phyloP scores from a whole-genome alignment of 2,113 vertebrate genomes.

The Seriola dumerili region DNA sequence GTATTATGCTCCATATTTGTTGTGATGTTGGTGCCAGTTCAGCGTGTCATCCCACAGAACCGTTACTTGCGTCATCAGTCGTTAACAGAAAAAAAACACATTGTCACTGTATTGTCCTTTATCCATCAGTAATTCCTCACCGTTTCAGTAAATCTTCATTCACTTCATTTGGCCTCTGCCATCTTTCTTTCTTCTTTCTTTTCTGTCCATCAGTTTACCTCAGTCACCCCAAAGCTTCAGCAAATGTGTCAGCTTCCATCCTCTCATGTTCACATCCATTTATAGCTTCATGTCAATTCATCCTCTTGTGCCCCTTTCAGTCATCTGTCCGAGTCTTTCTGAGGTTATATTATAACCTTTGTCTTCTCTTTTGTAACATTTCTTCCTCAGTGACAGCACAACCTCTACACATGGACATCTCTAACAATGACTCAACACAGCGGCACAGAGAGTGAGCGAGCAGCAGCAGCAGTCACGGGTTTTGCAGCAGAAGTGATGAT shows the following conservation, averaged over 20 bases:
- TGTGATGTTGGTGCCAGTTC: slow-evolving; percentile 39
- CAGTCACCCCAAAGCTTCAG: slow-evolving; percentile 46
- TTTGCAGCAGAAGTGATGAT: slow-evolving; percentile 80
- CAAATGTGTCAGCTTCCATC: slow-evolving; percentile 14
- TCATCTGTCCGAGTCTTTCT: slow-evolving; percentile 46
- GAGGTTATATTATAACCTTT: slow-evolving; percentile 76
- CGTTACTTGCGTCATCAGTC: slow-evolving; percentile 32
- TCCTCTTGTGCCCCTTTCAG: slow-evolving; percentile 19
- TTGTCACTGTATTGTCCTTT: slow-evolving; percentile 16
- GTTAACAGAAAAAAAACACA: slow-evolving; percentile 24
- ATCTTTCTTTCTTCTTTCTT: slow-evolving; percentile 17
- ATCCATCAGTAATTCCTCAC: neutral
- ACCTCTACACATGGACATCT: slow-evolving; percentile 62
- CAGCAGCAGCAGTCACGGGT: slow-evolving; percentile 80
- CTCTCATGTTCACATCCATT: slow-evolving; percentile 28
- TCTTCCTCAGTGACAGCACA: slow-evolving; percentile 22
- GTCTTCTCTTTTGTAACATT: slow-evolving; percentile 30
- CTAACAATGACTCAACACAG: slow-evolving; percentile 81
- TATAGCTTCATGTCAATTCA: slow-evolving; percentile 22
- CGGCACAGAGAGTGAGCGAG: slow-evolving; percentile 44
- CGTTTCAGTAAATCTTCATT: slow-evolving; percentile 10
- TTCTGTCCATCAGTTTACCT: slow-evolving; percentile 23
- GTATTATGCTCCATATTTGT: slow-evolving; percentile 40
- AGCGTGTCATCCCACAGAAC: slow-evolving; percentile 25
- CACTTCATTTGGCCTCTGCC: neutral